Conservation (phyloP, 2,888 invertebrate genomes). For the Polydrusus tereticollis region DNA sequence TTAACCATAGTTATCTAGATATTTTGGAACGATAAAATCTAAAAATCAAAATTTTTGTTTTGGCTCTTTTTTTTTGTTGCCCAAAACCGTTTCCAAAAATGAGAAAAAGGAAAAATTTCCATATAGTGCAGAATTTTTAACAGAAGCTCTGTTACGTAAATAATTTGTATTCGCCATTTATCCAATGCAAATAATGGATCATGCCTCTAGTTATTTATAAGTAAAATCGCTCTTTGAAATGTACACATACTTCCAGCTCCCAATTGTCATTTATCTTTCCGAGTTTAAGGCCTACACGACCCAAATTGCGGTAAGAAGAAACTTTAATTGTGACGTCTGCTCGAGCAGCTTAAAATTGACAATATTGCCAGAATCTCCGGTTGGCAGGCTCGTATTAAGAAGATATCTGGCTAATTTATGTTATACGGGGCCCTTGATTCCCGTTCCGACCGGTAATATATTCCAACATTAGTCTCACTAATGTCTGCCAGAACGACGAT, state of each 20-base stretch:
- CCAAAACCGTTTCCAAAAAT: too few species aligned
- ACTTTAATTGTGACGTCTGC: conserved; percentile 55
- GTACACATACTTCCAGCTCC: not conserved
- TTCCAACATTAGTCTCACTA: conserved; percentile 67
- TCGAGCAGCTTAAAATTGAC: conserved; percentile 59
- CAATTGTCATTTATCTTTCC: conserved; percentile 7
- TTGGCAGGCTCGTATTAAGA: conserved; percentile 66
- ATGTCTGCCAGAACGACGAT: conserved; percentile 67
- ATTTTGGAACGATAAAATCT: too few species aligned
- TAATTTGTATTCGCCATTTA: too few species aligned
- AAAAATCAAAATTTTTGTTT: too few species aligned
- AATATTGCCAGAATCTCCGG: conserved; percentile 61
- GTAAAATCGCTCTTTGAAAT: too few species aligned
- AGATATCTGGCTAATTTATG: conserved; percentile 65
- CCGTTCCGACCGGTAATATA: conserved; percentile 64
- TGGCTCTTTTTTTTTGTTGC: too few species aligned
- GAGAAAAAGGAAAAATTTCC: too few species aligned
- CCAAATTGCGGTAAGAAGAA: conserved; percentile 47
- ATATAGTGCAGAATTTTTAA: too few species aligned
- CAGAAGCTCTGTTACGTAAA: too few species aligned
- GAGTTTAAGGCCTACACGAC: conserved; percentile 28
- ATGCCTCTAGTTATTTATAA: too few species aligned
- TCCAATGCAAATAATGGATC: too few species aligned
- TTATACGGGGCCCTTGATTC: conserved; percentile 58
- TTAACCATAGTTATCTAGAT: too few species aligned